Evolutionary conservation across 2,888 invertebrate genomes (phyloP).

Genomic region (Synanthedon tipuliformis): DNA sequence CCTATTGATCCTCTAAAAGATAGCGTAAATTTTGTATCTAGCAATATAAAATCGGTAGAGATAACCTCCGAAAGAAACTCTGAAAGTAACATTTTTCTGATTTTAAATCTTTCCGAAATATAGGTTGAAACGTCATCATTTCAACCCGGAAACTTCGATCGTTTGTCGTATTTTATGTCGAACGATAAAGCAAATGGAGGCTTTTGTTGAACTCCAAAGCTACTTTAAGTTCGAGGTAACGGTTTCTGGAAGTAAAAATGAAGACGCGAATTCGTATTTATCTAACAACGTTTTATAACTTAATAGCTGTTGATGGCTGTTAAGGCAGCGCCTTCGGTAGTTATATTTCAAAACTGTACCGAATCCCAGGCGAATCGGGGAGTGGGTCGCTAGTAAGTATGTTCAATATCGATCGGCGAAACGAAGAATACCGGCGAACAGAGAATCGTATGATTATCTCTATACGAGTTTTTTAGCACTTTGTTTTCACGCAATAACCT

Average conservation of each 20-base stretch:
- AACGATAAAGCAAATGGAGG: conserved; percentile 18
- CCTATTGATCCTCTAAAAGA: neutral
- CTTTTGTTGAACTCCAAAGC: conserved; percentile 13
- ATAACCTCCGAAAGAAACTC: too few relatives aligned
- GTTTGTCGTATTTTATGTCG: conserved; percentile 12
- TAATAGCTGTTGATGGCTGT: too few relatives aligned
- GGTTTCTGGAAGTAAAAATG: conserved; percentile 1
- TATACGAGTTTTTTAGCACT: conserved; percentile 48
- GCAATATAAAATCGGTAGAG: neutral
- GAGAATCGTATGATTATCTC: conserved; percentile 40
- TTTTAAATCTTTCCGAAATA: conserved; percentile 2
- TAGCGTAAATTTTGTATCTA: neutral
- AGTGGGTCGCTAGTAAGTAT: too few relatives aligned
- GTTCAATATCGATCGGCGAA: too few relatives aligned
- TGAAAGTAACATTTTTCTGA: too few relatives aligned
- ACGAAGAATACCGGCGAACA: too few relatives aligned
- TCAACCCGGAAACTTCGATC: conserved; percentile 11
- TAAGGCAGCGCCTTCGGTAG: too few relatives aligned
- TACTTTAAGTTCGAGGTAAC: conserved; percentile 11
- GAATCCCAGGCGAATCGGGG: too few relatives aligned
- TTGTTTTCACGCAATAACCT: conserved; percentile 62
- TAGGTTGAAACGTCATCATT: conserved; percentile 8
- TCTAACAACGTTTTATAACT: too few relatives aligned
- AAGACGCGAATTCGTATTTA: too few relatives aligned
- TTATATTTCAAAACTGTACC: too few relatives aligned